Evolutionary conservation across 1,140 invertebrate genomes (phyloP).

Genomic region (Drosophila elegans): DNA sequence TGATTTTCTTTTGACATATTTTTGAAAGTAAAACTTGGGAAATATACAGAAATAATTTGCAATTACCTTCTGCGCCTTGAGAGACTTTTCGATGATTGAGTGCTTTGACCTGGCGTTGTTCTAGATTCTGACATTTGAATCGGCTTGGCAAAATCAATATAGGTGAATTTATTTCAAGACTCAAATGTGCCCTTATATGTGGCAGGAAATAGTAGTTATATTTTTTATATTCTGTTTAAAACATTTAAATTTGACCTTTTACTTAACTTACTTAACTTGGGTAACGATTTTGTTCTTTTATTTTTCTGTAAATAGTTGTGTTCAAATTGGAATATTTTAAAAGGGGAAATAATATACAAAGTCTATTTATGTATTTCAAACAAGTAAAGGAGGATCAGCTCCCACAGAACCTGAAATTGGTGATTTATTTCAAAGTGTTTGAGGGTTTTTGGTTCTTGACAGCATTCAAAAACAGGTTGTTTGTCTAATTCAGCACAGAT

Average conservation of each 20-base stretch:
- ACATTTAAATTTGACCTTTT: too few species aligned
- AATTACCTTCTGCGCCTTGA: conserved; percentile 59
- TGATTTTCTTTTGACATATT: conserved; percentile 61
- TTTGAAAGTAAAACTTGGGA: conserved; percentile 67
- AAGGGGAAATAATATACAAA: too few species aligned
- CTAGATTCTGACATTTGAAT: conserved; percentile 30
- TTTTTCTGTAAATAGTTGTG: too few species aligned
- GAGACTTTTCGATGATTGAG: conserved; percentile 68
- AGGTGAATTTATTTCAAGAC: not conserved
- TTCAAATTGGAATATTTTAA: too few species aligned
- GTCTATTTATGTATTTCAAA: not conserved
- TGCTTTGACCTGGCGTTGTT: conserved; percentile 38
- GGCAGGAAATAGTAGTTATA: too few species aligned
- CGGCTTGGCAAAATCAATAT: not conserved
- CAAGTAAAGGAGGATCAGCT: not conserved
- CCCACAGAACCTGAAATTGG: not conserved
- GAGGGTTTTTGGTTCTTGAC: not conserved
- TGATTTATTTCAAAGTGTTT: conserved; percentile 8
- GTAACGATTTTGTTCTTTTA: too few species aligned
- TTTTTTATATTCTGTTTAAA: too few species aligned
- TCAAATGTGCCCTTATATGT: not conserved
- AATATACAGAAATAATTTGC: conserved; percentile 70
- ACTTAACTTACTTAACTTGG: too few species aligned
- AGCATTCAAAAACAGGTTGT: conserved; percentile 20
- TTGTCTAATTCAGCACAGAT: conserved; percentile 9